phyloP scores from a whole-genome alignment of 35 echinoderm and acorn worm genomes.

The Anneissia japonica region DNA sequence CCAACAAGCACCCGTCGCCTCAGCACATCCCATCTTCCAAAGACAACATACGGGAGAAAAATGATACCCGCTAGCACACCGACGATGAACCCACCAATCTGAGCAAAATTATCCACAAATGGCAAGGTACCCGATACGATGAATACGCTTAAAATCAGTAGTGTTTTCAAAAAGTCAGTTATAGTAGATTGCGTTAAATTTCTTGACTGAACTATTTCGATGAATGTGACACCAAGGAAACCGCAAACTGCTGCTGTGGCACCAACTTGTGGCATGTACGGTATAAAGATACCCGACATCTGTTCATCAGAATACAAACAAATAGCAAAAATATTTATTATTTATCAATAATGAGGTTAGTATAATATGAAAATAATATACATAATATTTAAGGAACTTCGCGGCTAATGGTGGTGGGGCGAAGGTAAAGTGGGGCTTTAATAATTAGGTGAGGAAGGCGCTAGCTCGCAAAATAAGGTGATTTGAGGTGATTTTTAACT shows the following conservation, averaged over 20 bases:
- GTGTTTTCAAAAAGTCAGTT: not conserved
- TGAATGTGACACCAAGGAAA: not conserved
- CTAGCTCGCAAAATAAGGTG: too few relatives aligned
- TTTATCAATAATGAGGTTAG: too few relatives aligned
- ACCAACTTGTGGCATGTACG: slow-evolving; percentile 17
- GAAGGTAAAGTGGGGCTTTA: too few relatives aligned
- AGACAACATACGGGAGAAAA: slow-evolving; percentile 24
- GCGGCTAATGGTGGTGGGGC: too few relatives aligned
- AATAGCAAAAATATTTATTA: not conserved
- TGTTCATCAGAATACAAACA: not conserved
- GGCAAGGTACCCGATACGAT: slow-evolving; percentile 17
- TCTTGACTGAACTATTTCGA: slow-evolving; percentile 1
- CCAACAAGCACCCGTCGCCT: not conserved
- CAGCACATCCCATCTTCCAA: slow-evolving; percentile 5
- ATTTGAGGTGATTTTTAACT: too few relatives aligned
- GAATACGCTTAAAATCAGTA: not conserved
- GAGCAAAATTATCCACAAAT: slow-evolving; percentile 26
- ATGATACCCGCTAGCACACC: not conserved
- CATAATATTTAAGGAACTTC: too few relatives aligned
- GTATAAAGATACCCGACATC: slow-evolving; percentile 11
- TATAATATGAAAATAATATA: too few relatives aligned
- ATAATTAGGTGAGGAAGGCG: too few relatives aligned
- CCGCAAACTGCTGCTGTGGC: slow-evolving; percentile 1
- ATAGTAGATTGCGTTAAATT: not conserved
- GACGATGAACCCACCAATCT: slow-evolving; percentile 1